A percentile compares a stretch with the other conserved stretches of the same genome.
Conservation (phyloP, 2,113 vertebrate species). For the Corvus hawaiiensis region DNA sequence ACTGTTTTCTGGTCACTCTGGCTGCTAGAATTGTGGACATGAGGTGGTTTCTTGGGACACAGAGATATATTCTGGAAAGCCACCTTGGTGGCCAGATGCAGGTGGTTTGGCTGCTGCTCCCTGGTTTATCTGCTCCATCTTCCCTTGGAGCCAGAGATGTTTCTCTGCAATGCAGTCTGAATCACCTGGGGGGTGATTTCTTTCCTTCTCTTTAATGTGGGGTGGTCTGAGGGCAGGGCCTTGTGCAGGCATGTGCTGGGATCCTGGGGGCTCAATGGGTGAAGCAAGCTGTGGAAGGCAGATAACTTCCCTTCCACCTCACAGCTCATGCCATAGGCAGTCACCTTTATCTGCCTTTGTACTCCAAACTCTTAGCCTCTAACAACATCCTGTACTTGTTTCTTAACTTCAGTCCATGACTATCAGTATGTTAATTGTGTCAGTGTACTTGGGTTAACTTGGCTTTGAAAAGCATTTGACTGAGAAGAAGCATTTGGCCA, state of each 20-base stretch:
- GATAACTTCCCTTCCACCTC: not conserved
- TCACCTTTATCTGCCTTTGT: not conserved
- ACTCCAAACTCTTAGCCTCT: not conserved
- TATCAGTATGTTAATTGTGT: not conserved
- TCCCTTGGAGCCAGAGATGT: not conserved
- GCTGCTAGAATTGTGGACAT: not conserved
- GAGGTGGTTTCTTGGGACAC: not conserved
- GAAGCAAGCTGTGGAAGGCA: not conserved
- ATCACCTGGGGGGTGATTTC: not conserved
- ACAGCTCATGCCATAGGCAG: not conserved
- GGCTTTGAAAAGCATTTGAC: not conserved
- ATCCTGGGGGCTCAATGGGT: not conserved
- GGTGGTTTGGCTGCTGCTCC: not conserved
- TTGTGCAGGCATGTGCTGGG: not conserved
- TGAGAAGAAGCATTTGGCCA: not conserved
- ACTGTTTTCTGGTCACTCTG: not conserved
- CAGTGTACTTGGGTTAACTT: not conserved
- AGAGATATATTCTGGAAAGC: not conserved
- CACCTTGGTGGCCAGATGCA: accelerated
- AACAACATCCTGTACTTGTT: not conserved
- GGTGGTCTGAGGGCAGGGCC: not conserved
- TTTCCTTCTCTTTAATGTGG: not conserved
- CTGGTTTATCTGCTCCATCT: not conserved
- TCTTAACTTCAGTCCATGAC: not conserved
- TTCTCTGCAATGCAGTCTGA: not conserved